phyloP scores from a whole-genome alignment of 2,797 vertebrate genomes.

The Chromis chromis region DNA sequence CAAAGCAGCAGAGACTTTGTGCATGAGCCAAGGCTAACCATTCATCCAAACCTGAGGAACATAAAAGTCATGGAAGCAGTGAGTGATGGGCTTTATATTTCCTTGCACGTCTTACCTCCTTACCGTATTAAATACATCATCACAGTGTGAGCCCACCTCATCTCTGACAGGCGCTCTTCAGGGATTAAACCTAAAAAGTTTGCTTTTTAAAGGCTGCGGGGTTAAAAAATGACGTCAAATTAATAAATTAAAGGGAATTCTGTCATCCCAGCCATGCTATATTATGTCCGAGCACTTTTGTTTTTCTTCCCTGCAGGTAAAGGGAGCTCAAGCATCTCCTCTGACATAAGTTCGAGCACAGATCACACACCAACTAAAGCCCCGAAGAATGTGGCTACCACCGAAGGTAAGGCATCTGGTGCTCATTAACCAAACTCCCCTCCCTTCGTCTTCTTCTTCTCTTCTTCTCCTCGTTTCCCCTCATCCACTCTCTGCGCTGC shows the following conservation, averaged over 20 bases:
- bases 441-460: constrained; percentile 46
- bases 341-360: constrained; percentile 98
- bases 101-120: constrained; percentile 43
- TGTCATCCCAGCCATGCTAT: constrained; percentile 21
- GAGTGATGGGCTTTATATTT: constrained; percentile 53
- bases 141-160: constrained; percentile 8
- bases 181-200: constrained; percentile 5
- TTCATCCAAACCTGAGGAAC: constrained; percentile 49
- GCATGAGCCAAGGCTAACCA: constrained; percentile 51
- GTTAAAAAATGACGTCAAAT: background rate
- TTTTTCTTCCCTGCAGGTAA: constrained; percentile 88
- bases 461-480: constrained; percentile 24
- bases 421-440: constrained; percentile 82
- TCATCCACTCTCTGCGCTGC: constrained; percentile 65
- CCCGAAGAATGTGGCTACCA: constrained; percentile 96
- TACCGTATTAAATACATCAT: constrained; percentile 29
- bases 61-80: constrained; percentile 57
- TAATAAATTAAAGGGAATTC: constrained; percentile 3
- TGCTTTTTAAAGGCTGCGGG: background rate
- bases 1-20: constrained; percentile 49
- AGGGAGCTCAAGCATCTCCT: constrained; percentile 99
- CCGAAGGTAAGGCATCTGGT: constrained; percentile 95
- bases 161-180: constrained; percentile 28
- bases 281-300: constrained; percentile 18
- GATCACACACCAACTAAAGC: constrained; percentile 97